Evolutionary conservation across 2,888 invertebrate species (phyloP).

Genomic region (Apotomis betuletana): DNA sequence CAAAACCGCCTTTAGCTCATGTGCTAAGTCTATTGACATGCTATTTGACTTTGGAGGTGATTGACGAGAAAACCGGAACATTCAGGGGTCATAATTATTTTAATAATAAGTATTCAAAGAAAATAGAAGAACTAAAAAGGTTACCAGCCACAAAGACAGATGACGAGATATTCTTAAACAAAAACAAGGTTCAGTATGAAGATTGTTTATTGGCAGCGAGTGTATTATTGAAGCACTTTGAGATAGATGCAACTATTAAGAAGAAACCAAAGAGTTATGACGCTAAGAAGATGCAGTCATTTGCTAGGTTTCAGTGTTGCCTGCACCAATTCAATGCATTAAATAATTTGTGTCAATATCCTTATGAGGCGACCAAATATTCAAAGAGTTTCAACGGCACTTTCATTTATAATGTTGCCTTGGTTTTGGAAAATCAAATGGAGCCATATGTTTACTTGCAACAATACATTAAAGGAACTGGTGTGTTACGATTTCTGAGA

Average conservation of each 20-base stretch:
- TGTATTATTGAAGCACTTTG: conserved; percentile 83
- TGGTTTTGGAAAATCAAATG: conserved; percentile 83
- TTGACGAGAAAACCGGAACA: conserved; percentile 84
- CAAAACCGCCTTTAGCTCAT: conserved; percentile 71
- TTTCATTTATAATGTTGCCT: conserved; percentile 88
- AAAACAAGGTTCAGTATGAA: conserved; percentile 78
- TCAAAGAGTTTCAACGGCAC: conserved; percentile 89
- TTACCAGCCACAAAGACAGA: conserved; percentile 43
- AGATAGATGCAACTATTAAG: conserved; percentile 81
- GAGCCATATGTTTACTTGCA: conserved; percentile 82
- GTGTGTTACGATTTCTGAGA: conserved; percentile 67
- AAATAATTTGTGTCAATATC: conserved; percentile 85
- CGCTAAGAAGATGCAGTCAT: conserved; percentile 82
- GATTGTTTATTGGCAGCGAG: conserved; percentile 85
- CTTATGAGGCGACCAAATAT: conserved; percentile 82
- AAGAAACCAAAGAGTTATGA: conserved; percentile 83
- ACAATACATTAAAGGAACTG: conserved; percentile 72
- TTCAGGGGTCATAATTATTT: conserved; percentile 78
- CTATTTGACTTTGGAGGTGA: conserved; percentile 81
- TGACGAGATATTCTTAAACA: conserved; percentile 68
- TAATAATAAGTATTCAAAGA: conserved; percentile 70
- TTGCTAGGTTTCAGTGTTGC: conserved; percentile 87
- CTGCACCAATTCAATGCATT: conserved; percentile 83
- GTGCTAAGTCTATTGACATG: conserved; percentile 84
- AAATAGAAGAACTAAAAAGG: conserved; percentile 64